These are phyloP conservation scores for Coregonus clupeaformis DNA, from an alignment of 2,113 vertebrate species.

Conservation along the genomic window DNA sequence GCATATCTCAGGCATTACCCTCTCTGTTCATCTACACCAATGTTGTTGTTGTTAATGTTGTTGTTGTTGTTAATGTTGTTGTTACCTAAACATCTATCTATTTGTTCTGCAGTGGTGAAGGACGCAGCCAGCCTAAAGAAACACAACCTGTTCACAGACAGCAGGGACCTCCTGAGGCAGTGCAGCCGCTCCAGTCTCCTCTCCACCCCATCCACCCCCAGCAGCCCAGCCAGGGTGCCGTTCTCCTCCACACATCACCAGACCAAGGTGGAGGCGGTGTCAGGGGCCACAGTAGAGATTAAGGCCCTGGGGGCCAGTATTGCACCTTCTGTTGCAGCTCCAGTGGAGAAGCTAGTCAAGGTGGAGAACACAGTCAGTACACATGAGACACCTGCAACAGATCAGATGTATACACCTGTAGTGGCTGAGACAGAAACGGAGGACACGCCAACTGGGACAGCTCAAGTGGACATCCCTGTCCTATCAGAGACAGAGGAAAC, in stretches of 20 bases:
- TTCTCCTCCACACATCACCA: not conserved
- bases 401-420: too few species aligned
- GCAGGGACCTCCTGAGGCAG: constrained; percentile 75
- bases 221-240: constrained; percentile 67
- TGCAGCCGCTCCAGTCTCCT: constrained; percentile 81
- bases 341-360: too few species aligned
- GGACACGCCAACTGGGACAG: not conserved
- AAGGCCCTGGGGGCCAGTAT: too few species aligned
- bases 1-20: too few species aligned
- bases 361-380: too few species aligned
- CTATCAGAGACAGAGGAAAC: not conserved
- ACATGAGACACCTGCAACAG: not conserved
- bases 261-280: not conserved
- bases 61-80: too few species aligned
- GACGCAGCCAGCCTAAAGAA: constrained; percentile 86
- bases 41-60: too few species aligned
- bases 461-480: not conserved
- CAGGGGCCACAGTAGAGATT: too few species aligned
- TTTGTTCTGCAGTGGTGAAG: constrained; percentile 80
- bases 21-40: too few species aligned
- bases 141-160: constrained; percentile 87
- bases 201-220: constrained; percentile 72
- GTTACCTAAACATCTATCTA: not conserved
- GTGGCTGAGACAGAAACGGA: too few species aligned
- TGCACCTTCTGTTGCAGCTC: too few species aligned